Evolutionary conservation across 2,888 invertebrate genomes (phyloP), one percentile per base, ranked within the genome.

Genomic region (Galerucella pusilla): DNA sequence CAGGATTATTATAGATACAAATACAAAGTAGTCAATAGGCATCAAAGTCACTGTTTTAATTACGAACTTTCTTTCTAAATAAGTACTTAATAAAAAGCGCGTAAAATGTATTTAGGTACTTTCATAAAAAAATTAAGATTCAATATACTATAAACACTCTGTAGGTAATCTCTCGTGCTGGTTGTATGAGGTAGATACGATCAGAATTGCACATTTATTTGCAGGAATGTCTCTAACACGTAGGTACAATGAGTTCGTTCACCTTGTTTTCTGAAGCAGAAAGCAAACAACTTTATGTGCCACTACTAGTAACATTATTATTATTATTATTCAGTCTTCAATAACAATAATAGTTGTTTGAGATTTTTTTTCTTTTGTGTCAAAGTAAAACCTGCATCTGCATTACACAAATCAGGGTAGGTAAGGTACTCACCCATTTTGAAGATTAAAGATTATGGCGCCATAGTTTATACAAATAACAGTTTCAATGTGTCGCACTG

Each of bases 221-320:
- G 54, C 2, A 57, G 16, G 16, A 57, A 57, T 57, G 54, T 57
- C 16, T n/a, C 54, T n/a, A 57, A 57, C 7, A 11, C 9, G 20
- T 10, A 20, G 20, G 16, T 10, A 10, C 46, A 49, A 57, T 57
- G 9, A 20, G 20, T 57, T 52, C 57, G 57, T 57, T 57, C 16
- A 57, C 16, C 57, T 57, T 16, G 57, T 16, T 20, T 57, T 54
- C 16, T n/a, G 54, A 54, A 54, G 54, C 54, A 54, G 46, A 49
- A 49, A 49, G 46, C 46, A 54, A 54, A 54, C 54, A 54, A 54
- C 54, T 49, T 49, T 49, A n/a, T n/a, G 54, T 54, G n/a, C 14
- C 10, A 20, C 5, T 57, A 10, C 20, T 16, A 57, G 54, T 57
- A 16, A 6, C 9, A 16, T 9, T 57, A 57, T 57, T 57, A 57